phyloP scores from a whole-genome alignment of 1,140 invertebrate species.

The Pantala flavescens region DNA sequence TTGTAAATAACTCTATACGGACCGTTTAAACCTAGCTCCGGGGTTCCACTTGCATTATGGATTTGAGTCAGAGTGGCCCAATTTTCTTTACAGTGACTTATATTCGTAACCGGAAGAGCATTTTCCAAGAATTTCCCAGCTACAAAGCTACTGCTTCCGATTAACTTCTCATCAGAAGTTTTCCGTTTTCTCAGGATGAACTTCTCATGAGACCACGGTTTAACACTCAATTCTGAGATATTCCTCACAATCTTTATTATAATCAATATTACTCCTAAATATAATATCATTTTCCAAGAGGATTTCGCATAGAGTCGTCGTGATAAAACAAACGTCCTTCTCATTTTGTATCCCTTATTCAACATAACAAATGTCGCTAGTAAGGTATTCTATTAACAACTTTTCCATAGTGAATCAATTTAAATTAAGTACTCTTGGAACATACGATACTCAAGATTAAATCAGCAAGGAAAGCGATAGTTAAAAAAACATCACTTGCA shows the following conservation, averaged over 20 bases:
- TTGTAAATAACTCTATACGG: conserved; percentile 55
- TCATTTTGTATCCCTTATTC: not conserved
- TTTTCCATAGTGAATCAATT: not conserved
- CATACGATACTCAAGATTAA: not conserved
- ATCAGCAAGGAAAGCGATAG: not conserved
- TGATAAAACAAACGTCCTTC: not conserved
- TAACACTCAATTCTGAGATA: not conserved
- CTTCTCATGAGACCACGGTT: not conserved
- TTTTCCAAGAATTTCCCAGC: not conserved
- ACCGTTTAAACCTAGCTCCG: conserved; percentile 39
- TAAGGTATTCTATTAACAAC: not conserved
- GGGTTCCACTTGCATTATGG: not conserved
- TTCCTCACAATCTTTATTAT: not conserved
- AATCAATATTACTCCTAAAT: not conserved
- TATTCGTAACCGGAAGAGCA: not conserved
- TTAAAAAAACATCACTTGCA: not conserved
- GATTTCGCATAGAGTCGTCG: not conserved
- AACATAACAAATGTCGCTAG: not conserved
- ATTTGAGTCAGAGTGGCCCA: not conserved
- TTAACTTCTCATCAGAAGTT: not conserved
- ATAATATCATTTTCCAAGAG: not conserved
- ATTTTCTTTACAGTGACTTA: not conserved
- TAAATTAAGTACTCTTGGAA: not conserved
- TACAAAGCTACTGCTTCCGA: not conserved
- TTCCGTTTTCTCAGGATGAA: not conserved